Percentiles rank a stretch among this genome's conserved stretches.
These are phyloP conservation scores for Sisor rabdophorus DNA, from an alignment of 2,113 vertebrate genomes.

Conservation along the genomic window DNA sequence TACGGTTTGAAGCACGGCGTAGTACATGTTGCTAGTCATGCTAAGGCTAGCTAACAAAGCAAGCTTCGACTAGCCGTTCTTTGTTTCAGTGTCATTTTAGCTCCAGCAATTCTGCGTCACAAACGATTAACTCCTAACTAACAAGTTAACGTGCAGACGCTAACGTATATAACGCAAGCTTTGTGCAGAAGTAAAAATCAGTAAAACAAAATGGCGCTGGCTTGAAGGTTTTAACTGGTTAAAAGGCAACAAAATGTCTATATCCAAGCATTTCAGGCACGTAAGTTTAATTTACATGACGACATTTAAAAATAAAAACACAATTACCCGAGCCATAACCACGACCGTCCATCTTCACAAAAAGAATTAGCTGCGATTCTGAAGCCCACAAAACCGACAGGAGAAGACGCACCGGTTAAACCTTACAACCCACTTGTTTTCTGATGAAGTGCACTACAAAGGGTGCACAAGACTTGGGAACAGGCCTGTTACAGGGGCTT, in stretches of 20 bases:
- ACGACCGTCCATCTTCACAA: slow-evolving; percentile 61
- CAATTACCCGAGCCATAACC: slow-evolving; percentile 63
- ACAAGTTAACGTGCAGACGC: neutral
- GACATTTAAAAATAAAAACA: neutral
- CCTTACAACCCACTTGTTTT: neutral
- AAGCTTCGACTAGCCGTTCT: neutral
- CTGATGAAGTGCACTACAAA: neutral
- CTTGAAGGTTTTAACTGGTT: neutral
- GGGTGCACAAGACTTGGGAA: fast-evolving
- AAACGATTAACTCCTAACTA: too few relatives aligned
- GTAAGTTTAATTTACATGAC: neutral
- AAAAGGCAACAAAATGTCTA: too few relatives aligned
- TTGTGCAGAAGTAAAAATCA: fast-evolving
- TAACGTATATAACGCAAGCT: neutral
- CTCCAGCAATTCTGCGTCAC: too few relatives aligned
- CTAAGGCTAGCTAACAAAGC: neutral
- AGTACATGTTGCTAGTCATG: neutral
- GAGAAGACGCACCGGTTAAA: neutral
- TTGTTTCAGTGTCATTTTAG: neutral
- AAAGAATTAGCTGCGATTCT: neutral
- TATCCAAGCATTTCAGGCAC: too few relatives aligned
- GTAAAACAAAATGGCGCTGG: slow-evolving; percentile 8
- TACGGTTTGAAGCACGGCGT: too few relatives aligned
- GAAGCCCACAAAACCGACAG: neutral
- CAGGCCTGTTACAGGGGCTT: neutral